Percentiles rank a stretch among this genome's conserved stretches.
phyloP scores from a whole-genome alignment of 2,113 vertebrate species.

The Hepsetus odoe region DNA sequence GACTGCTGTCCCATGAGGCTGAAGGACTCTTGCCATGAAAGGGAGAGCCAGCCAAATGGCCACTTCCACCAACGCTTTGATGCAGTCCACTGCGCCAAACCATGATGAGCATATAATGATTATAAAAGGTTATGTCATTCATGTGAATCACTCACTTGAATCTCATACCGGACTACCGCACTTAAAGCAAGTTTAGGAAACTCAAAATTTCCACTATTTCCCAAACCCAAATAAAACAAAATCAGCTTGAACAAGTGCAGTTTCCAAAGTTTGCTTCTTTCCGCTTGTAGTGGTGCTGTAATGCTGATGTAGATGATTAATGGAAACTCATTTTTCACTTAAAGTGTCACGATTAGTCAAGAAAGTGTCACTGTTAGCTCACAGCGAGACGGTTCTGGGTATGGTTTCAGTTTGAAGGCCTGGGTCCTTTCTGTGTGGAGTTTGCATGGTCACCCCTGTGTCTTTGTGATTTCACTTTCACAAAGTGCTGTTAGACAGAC shows the following conservation, averaged over 20 bases:
- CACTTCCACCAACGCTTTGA: conserved; percentile 17
- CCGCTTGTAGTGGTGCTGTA: background rate
- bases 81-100: conserved; percentile 15
- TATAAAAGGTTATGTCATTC: conserved; percentile 11
- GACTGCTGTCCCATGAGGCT: background rate
- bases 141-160: conserved; percentile 26
- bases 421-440: too few relatives aligned
- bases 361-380: background rate
- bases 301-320: background rate
- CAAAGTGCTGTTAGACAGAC: too few relatives aligned
- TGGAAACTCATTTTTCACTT: background rate
- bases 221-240: background rate
- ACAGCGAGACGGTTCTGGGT: too few relatives aligned
- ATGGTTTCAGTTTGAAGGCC: too few relatives aligned
- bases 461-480: too few relatives aligned
- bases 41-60: conserved; percentile 5
- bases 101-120: conserved; percentile 5
- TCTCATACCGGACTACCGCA: conserved; percentile 10
- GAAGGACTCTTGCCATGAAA: background rate
- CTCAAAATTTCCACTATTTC: background rate
- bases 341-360: too few relatives aligned
- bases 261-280: too few relatives aligned
- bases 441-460: too few relatives aligned
- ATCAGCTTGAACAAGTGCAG: background rate
- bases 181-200: background rate